Evolutionary conservation across 2,888 invertebrate species (phyloP).

Genomic region (Calameuta idolon): DNA sequence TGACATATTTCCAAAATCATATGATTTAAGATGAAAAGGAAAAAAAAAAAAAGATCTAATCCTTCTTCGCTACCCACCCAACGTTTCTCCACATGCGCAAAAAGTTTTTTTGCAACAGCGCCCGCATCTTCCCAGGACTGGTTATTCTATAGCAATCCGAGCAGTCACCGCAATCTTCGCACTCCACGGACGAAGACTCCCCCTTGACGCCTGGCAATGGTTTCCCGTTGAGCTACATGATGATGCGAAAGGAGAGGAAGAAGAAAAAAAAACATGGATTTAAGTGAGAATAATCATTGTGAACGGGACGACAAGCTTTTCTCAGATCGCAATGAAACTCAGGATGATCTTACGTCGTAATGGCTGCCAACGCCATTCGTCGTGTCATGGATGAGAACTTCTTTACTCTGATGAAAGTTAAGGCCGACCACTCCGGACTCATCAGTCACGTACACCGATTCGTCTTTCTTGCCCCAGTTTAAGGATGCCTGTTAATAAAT

Average conservation of each 20-base stretch:
- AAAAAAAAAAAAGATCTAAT: neutral
- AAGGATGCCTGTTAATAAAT: conserved; percentile 73
- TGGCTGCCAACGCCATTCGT: conserved; percentile 73
- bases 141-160: conserved; percentile 75
- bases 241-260: too few relatives aligned
- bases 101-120: conserved; percentile 89
- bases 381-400: conserved; percentile 82
- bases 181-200: conserved; percentile 69
- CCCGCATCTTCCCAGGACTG: conserved; percentile 87
- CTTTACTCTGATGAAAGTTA: conserved; percentile 92
- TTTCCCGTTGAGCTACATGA: conserved; percentile 58
- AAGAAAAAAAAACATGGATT: conserved; percentile 42
- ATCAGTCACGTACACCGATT: conserved; percentile 86
- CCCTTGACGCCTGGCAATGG: conserved; percentile 56
- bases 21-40: neutral
- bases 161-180: conserved; percentile 72
- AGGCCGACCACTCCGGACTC: conserved; percentile 89
- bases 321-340: neutral
- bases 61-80: conserved; percentile 69
- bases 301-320: neutral
- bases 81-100: conserved; percentile 92
- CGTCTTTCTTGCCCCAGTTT: conserved; percentile 86
- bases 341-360: conserved; percentile 69
- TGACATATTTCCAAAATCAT: too few relatives aligned
- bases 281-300: conserved; percentile 37